These are phyloP conservation scores for Aphodius granarius DNA, from an alignment of 2,888 invertebrate genomes.

Conservation along the genomic window DNA sequence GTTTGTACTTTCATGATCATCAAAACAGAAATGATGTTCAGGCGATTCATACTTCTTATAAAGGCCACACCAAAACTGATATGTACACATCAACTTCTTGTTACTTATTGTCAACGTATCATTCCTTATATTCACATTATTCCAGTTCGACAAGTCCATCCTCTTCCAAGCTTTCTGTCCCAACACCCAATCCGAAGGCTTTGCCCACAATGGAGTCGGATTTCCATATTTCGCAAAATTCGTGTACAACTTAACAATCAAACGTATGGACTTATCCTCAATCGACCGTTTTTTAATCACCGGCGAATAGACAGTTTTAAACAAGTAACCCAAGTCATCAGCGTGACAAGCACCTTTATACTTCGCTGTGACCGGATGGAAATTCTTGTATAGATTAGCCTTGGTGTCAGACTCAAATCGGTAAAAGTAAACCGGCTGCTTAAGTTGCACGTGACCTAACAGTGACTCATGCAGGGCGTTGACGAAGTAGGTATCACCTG, in stretches of 20 bases:
- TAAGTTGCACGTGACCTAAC: not conserved
- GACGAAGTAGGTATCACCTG: not conserved
- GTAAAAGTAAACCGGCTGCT: conserved; percentile 16
- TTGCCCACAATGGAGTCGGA: conserved; percentile 37
- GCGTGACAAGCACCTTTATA: conserved; percentile 37
- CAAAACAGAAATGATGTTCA: conserved; percentile 36
- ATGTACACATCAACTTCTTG: conserved; percentile 35
- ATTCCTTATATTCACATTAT: conserved; percentile 15
- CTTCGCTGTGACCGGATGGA: conserved; percentile 12
- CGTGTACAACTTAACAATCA: conserved; percentile 40
- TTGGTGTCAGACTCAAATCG: conserved; percentile 15
- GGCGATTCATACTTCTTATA: conserved; percentile 7
- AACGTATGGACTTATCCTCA: conserved; percentile 34
- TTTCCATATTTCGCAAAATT: conserved; percentile 41
- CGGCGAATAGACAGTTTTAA: conserved; percentile 32
- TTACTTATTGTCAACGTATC: conserved; percentile 39
- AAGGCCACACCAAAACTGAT: conserved; percentile 38
- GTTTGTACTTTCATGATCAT: conserved; percentile 37
- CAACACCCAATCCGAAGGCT: too few relatives aligned
- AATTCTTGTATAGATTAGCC: conserved; percentile 9
- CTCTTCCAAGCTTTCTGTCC: not conserved
- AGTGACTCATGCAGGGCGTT: not conserved
- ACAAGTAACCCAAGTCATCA: conserved; percentile 44
- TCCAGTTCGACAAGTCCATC: not conserved
- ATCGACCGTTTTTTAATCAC: conserved; percentile 25